Base-by-base conservation (phyloP, 1,140 invertebrate genomes). In the Pteromalus puparum region DNA sequence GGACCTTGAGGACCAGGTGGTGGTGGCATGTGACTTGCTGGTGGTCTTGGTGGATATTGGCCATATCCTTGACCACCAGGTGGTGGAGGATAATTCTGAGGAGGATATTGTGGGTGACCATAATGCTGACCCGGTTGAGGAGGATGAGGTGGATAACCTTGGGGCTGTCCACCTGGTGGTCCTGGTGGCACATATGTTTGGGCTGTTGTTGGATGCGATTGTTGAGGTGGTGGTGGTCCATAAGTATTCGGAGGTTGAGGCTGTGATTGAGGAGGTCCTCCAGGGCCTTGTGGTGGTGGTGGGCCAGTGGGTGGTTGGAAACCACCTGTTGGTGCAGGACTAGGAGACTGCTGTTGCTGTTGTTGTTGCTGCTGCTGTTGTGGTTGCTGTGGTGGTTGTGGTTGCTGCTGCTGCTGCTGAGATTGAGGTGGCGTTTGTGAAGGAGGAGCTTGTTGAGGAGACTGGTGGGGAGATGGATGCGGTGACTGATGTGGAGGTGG, bases 1-100 rank as follows among this genome's bases (percentile, higher is more conserved):
- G 92, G 92, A 53, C 92, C 93, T 83, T 93, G 93, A 28, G 93
- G 92, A 18, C 92, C 92, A 6, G 92, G 92, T 13, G 93, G 93
- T 12, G 93, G 93, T 81, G 92, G 92, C 91, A 93, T 93, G 2
- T 92, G 91, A 53, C 92, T 89, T 73, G 89, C 91, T 13, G 92
- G 92, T 83, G 92, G 92, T 82, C 92, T 88, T 6, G 92, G 92
- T 21, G 92, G 91, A 88, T 93, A 93, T 42, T 93, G 92, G 4
- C 90, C 88, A 86, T 93, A 93, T 26, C 91, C 91, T 87, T 93
- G 92, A 38, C 91, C 91, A 67, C 90, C 82, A n/a, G 92, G 90
- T 21, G 93, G 92, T 61, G 92, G 92, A 15, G 91, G 91, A 85
- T 93, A 93, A 85, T 88, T 91, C 73, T 93, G 92, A 13, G 92